Base-by-base conservation (phyloP, 2,797 vertebrate genomes). In the Acomys russatus region DNA sequence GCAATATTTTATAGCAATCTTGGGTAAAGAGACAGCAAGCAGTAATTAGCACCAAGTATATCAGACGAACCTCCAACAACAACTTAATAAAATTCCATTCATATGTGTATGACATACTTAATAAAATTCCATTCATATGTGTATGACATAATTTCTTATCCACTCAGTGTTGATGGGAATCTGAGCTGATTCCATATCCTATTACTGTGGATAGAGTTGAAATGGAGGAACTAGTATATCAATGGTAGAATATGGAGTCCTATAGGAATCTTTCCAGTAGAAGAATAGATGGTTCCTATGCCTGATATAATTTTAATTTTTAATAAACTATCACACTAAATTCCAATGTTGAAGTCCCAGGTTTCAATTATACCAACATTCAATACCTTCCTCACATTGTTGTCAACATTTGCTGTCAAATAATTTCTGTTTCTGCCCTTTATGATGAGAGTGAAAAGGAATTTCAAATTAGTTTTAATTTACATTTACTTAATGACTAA, bases 351-450 rank as follows among this genome's bases (percentile, higher is more conserved):
- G 25, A 64, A 44, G 25, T 25, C 35, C 35, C 59, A 28, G 14
- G 61, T 15, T 9, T 12, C 35, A 83, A 15, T 30, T 18, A 1
- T 30, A 25, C 22, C 5, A 44, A 64, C 2, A 44, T 3, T 38
- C 0, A 9, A 18, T 10, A 64, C 3, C 12, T 44, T 44, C 14
- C 9, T n/a, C 15, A 9, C 1, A 83, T 6, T 44, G 4, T 11
- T 83, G 4, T 64, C 61, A 64, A 64, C 8, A 28, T 63, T 63
- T 83, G 25, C 28, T 83, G 4, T 28, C 25, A 44, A 64, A 44
- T 6, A 28, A 4, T 63, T 63, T 82, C 22, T 38, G 35, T 82
- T 82, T 63, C 79, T 63, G 17, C 20, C 44, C 23, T 28, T 54
- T 78, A 33, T 11, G 30, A 54, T 8, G 4, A 23, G 15, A 2